Evolutionary conservation across 2,888 invertebrate species (phyloP).

Genomic region (Biston betularia): DNA sequence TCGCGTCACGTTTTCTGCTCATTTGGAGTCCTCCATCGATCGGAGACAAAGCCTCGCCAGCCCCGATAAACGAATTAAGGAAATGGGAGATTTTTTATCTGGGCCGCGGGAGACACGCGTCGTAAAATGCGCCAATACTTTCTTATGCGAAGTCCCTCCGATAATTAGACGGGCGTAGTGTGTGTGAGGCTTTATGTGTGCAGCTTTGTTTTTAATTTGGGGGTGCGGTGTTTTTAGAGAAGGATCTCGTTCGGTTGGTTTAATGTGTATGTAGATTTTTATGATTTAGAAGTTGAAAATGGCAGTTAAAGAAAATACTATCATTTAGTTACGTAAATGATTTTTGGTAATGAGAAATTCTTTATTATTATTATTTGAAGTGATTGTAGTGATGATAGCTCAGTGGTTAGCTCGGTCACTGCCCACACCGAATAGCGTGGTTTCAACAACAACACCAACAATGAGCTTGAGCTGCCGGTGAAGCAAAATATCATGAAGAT

Average conservation of each 20-base stretch:
- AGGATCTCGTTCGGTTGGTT: conserved; percentile 1
- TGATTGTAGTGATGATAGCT: too few species aligned
- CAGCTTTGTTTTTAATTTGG: conserved; percentile 80
- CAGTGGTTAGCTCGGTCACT: too few species aligned
- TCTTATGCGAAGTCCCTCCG: conserved; percentile 85
- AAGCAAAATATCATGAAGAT: too few species aligned
- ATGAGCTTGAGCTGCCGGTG: too few species aligned
- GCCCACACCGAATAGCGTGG: too few species aligned
- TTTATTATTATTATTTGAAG: too few species aligned
- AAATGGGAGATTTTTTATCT: conserved; percentile 87
- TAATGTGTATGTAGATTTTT: conserved; percentile 3
- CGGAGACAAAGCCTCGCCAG: conserved; percentile 84
- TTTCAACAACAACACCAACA: too few species aligned
- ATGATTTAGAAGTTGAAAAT: background rate
- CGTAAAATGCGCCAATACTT: conserved; percentile 85
- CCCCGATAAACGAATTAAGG: conserved; percentile 87
- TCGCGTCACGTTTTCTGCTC: conserved; percentile 82
- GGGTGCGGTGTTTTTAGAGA: conserved; percentile 9
- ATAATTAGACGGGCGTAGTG: conserved; percentile 79
- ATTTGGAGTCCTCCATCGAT: conserved; percentile 84
- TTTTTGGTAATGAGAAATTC: too few species aligned
- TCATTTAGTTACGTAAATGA: background rate
- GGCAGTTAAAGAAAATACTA: background rate
- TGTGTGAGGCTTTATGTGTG: conserved; percentile 70
- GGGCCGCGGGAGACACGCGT: conserved; percentile 80